A percentile compares a stretch with the other conserved stretches of the same genome.
Evolutionary conservation across 2,888 invertebrate species (phyloP).

Genomic region (Mycalesis mineus): DNA sequence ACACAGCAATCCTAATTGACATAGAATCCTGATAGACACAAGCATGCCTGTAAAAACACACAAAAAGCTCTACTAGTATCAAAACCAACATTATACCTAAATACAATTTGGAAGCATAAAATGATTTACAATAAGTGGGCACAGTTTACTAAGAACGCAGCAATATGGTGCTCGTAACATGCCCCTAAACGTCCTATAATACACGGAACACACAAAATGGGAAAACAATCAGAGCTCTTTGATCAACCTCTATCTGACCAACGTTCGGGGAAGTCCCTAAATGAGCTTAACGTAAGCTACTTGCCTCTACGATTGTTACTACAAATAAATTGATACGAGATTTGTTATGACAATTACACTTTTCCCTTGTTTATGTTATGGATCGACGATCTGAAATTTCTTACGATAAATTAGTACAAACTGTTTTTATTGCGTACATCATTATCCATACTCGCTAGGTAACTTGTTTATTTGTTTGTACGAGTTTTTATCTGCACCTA

Average conservation of each 20-base stretch:
- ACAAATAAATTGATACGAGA: constrained; percentile 17
- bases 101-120: neutral
- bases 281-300: constrained; percentile 54
- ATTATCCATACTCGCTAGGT: too few relatives aligned
- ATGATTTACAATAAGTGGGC: neutral
- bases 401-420: too few relatives aligned
- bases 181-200: constrained; percentile 35
- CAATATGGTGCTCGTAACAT: constrained; percentile 30
- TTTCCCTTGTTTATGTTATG: neutral
- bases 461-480: too few relatives aligned
- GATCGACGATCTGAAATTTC: too few relatives aligned
- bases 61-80: too few relatives aligned
- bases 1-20: too few relatives aligned
- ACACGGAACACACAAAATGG: constrained; percentile 47
- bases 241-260: constrained; percentile 54
- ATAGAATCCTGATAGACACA: too few relatives aligned
- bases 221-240: constrained; percentile 64
- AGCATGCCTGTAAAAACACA: too few relatives aligned
- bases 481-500: too few relatives aligned
- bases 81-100: neutral
- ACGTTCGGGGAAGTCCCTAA: constrained; percentile 63
- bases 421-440: too few relatives aligned
- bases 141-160: constrained; percentile 19
- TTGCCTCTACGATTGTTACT: constrained; percentile 11
- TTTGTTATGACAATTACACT: constrained; percentile 1